A percentile compares a stretch with the other conserved stretches of the same genome.
phyloP scores from a whole-genome alignment of 2,113 vertebrate genomes.

The Bothrops jararaca region DNA sequence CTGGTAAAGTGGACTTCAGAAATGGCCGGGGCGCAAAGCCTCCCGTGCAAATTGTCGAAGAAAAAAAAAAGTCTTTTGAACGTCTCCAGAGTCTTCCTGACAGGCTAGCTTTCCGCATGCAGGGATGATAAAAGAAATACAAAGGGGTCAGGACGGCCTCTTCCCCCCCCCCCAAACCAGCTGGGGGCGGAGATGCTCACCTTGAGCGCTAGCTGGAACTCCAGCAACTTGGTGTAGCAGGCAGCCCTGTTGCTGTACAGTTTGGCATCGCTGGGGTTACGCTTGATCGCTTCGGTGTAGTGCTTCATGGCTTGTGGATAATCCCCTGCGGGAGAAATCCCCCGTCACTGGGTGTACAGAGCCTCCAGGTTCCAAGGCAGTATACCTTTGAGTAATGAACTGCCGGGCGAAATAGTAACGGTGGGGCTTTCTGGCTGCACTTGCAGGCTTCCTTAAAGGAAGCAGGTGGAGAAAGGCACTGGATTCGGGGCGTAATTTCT shows the following conservation, averaged over 20 bases:
- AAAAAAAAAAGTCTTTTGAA: too few species aligned
- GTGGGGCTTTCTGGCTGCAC: neutral
- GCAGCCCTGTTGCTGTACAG: conserved; percentile 91
- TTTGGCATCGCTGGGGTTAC: conserved; percentile 88
- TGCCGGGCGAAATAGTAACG: accelerated
- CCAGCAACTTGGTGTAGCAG: conserved; percentile 91
- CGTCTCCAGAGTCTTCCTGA: neutral
- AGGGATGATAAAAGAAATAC: neutral
- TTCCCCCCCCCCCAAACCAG: neutral
- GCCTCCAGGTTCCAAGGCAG: neutral
- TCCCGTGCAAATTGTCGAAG: too few species aligned
- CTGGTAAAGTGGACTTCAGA: too few species aligned
- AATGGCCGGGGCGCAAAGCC: too few species aligned
- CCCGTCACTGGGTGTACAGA: neutral
- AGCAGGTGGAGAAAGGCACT: neutral
- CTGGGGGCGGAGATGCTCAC: conserved; percentile 45
- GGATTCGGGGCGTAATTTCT: neutral
- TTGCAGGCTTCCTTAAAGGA: neutral
- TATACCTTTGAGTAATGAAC: neutral
- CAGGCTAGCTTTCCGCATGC: neutral
- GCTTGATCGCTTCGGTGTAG: conserved; percentile 87
- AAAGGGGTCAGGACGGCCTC: accelerated
- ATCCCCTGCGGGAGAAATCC: conserved; percentile 69
- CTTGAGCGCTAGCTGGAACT: conserved; percentile 89
- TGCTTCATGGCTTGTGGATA: conserved; percentile 91